Conservation (phyloP, 1,140 invertebrate genomes). For the Conus ventricosus region DNA sequence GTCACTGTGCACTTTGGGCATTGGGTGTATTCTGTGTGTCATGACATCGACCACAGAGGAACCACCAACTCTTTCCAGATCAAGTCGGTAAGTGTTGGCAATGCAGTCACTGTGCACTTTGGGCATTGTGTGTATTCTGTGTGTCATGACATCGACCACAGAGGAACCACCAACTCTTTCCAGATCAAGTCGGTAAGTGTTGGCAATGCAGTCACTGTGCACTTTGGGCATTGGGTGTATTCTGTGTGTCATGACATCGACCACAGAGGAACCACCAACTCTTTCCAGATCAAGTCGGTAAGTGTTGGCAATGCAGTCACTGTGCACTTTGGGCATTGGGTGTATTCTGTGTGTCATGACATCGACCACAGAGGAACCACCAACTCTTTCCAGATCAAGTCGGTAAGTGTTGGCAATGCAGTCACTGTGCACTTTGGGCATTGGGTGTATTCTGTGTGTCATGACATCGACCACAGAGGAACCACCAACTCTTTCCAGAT, state of each 20-base stretch:
- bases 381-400: conserved; percentile 92
- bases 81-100: conserved; percentile 76
- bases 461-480: conserved; percentile 92
- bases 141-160: conserved; percentile 95
- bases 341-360: conserved; percentile 97
- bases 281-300: conserved; percentile 86
- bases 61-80: conserved; percentile 98
- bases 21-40: conserved; percentile 94
- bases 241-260: conserved; percentile 96
- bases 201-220: too few species aligned
- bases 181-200: conserved; percentile 81
- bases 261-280: conserved; percentile 95
- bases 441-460: conserved; percentile 94
- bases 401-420: too few species aligned
- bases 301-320: too few species aligned
- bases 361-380: conserved; percentile 94
- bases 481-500: conserved; percentile 98
- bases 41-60: conserved; percentile 92
- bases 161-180: conserved; percentile 96
- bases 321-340: conserved; percentile 75
- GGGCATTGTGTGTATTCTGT: conserved; percentile 92
- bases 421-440: neutral
- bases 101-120: neutral
- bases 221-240: conserved; percentile 81
- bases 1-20: neutral